Conservation (phyloP, 2,888 invertebrate genomes). For the Entomobrya proxima region DNA sequence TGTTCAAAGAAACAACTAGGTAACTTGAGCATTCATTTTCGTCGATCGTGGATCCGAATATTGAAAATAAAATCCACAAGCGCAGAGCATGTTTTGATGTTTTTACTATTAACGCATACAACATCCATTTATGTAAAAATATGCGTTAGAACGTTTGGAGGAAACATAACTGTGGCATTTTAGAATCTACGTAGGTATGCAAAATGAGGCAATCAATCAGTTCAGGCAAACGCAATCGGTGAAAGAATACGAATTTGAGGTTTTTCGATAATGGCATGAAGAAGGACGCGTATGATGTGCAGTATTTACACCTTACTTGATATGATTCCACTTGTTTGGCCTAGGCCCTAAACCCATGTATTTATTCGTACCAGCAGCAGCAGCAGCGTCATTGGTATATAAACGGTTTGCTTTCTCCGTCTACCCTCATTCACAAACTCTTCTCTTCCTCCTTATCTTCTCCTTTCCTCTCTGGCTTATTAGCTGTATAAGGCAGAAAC, state of each 20-base stretch:
- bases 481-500: not conserved
- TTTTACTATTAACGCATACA: too few relatives aligned
- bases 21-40: too few relatives aligned
- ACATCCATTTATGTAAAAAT: not conserved
- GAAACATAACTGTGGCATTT: not conserved
- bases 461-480: not conserved
- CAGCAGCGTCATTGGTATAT: not conserved
- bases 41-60: too few relatives aligned
- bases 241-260: not conserved
- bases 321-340: not conserved
- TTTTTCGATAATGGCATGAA: not conserved
- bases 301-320: not conserved
- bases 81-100: too few relatives aligned
- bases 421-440: not conserved
- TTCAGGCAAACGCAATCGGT: not conserved
- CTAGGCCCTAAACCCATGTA: not conserved
- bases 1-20: too few relatives aligned
- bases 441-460: too few relatives aligned
- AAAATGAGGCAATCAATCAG: conserved; percentile 7
- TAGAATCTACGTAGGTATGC: not conserved
- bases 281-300: not conserved
- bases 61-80: too few relatives aligned
- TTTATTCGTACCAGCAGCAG: not conserved
- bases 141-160: not conserved
- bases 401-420: not conserved